Base-by-base conservation (phyloP, 1,140 invertebrate species). In the Trachymyrmex cornetzi region DNA sequence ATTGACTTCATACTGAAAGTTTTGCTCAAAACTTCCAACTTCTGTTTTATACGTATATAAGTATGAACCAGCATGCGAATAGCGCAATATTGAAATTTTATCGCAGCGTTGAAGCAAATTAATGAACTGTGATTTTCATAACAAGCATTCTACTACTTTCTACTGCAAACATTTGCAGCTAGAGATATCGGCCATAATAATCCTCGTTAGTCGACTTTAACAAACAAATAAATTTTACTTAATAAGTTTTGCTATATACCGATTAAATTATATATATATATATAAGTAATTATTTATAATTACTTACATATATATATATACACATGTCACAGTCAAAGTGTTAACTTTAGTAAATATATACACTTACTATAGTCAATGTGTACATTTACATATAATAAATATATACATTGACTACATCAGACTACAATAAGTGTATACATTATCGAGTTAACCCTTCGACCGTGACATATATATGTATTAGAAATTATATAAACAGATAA, bases 41-140 rank as follows among this genome's bases (percentile, higher is more conserved):
- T 61, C n/a, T 22, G 4, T 55, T 3, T 30, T 66, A 34, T 16
- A 24, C 38, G 2, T 44, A 44, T 30, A n/a, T 59, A 75, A 14
- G 4, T 50, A 81, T n/a, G 22, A 24, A 50, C 63, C 9, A 61
- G 27, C 27, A 27, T 59, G 38, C 53, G 14, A 74, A 74, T 5
- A 48, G 34, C 24, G 24, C 30, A 27, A 81, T 81, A 57, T 71
- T 11, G 71, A 57, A 81, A 81, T 72, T 81, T 59, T 44, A 72
- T 14, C 24, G 6, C 53, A 72, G 27, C 34, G 34, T 59, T 82
- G n/a, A 57, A 27, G 12, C 24, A 84, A 75, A 63, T 48, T 84
- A 74, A 48, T 75, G 24, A 59, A 14, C 16, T 61, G 6, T 30
- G 71, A 44, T 11, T 55, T 38, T 67, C 27, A 81, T 71, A 66